A percentile compares a stretch with the other conserved stretches of the same genome.
Evolutionary conservation across 35 echinoderm and acorn worm species (phyloP).

Genomic region (Holothuria glaberrima): DNA sequence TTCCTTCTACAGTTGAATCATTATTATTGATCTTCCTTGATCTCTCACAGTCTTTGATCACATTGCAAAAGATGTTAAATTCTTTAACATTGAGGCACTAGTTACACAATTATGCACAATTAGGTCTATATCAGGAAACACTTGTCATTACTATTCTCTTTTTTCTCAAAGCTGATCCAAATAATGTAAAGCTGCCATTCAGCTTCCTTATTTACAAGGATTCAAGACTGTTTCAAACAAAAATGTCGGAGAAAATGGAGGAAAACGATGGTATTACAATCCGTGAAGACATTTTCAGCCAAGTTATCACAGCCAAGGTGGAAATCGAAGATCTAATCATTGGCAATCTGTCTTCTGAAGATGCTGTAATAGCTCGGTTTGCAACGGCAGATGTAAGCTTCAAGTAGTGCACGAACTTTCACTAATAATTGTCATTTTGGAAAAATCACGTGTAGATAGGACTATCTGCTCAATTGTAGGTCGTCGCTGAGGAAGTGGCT

Average conservation of each 20-base stretch:
- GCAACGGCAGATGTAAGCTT: not conserved
- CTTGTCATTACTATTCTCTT: not conserved
- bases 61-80: too few species aligned
- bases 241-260: not conserved
- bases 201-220: constrained; percentile 36
- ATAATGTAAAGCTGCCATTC: not conserved
- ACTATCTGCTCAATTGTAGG: too few species aligned
- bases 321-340: not conserved
- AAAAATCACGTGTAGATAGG: too few species aligned
- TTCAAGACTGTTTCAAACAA: constrained; percentile 42
- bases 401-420: too few species aligned
- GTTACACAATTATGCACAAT: not conserved
- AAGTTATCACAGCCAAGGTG: constrained; percentile 3
- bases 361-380: not conserved
- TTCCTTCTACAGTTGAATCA: too few species aligned
- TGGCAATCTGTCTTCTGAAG: not conserved
- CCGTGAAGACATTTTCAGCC: not conserved
- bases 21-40: too few species aligned
- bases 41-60: too few species aligned
- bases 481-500: too few species aligned
- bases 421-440: too few species aligned
- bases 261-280: not conserved
- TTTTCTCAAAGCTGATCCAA: not conserved
- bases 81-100: not conserved
- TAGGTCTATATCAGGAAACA: not conserved